phyloP scores from a whole-genome alignment of 1,140 invertebrate species.

The Leptonema lineaticorne region DNA sequence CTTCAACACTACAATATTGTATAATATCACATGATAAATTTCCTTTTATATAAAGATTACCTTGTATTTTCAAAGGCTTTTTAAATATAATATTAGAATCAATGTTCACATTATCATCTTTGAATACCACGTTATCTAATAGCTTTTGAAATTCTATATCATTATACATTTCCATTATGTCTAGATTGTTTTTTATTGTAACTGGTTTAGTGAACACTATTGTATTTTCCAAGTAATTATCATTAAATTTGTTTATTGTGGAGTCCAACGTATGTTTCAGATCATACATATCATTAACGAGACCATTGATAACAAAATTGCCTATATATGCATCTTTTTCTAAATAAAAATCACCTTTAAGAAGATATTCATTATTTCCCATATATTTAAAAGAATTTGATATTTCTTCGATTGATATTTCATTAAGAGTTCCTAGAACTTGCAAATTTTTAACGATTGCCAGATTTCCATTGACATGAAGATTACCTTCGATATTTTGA shows the following conservation, averaged over 20 bases:
- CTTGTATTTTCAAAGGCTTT: constrained; percentile 23
- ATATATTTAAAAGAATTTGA: constrained; percentile 23
- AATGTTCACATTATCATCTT: constrained; percentile 22
- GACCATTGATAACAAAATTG: constrained; percentile 29
- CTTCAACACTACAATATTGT: constrained; percentile 27
- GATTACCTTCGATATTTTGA: constrained; percentile 29
- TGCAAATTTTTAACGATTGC: constrained; percentile 28
- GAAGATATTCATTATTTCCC: constrained; percentile 27
- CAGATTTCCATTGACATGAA: constrained; percentile 26
- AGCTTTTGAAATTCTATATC: constrained; percentile 20
- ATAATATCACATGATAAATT: constrained; percentile 25
- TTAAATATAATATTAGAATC: constrained; percentile 26
- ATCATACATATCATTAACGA: constrained; percentile 29
- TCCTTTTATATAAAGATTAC: constrained; percentile 19
- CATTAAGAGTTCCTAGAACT: constrained; percentile 19
- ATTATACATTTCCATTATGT: constrained; percentile 29
- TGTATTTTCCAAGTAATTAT: constrained; percentile 35
- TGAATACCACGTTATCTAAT: constrained; percentile 28
- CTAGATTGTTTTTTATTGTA: constrained; percentile 17
- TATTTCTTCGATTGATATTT: constrained; percentile 13
- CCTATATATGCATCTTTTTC: constrained; percentile 24
- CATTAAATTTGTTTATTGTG: background rate
- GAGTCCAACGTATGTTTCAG: constrained; percentile 25
- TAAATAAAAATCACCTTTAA: constrained; percentile 32
- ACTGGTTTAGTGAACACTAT: constrained; percentile 26